A percentile compares a stretch with the other conserved stretches of the same genome.
These are phyloP conservation scores for Tetraneura akinire DNA, from an alignment of 1,140 invertebrate species.

Conservation along the genomic window DNA sequence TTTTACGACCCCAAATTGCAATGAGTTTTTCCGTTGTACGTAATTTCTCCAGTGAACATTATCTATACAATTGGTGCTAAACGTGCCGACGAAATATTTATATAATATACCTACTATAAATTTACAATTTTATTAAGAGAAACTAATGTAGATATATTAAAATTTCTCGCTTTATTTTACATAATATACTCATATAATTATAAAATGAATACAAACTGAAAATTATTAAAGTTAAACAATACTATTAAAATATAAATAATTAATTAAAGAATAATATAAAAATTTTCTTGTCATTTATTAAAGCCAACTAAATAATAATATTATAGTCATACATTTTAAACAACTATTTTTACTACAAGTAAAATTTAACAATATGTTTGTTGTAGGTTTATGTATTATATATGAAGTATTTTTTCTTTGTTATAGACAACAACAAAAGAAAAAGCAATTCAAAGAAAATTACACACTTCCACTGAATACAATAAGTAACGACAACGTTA, in stretches of 20 bases:
- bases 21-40: constrained; percentile 5
- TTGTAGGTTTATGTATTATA: not conserved
- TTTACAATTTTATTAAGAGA: not conserved
- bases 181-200: too few species aligned
- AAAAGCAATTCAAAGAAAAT: constrained; percentile 21
- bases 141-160: not conserved
- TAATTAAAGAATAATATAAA: too few species aligned
- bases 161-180: not conserved
- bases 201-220: too few species aligned
- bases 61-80: not conserved
- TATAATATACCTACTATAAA: not conserved
- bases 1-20: constrained; percentile 23
- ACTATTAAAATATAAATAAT: too few species aligned
- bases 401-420: not conserved
- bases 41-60: constrained; percentile 33
- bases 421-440: constrained; percentile 4
- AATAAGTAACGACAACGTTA: not conserved
- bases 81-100: not conserved
- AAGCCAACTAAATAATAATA: too few species aligned
- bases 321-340: not conserved
- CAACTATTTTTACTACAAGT: not conserved
- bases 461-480: constrained; percentile 12
- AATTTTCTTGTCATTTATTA: too few species aligned
- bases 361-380: not conserved
- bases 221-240: too few species aligned